These are phyloP conservation scores for Etia nguti DNA, from an alignment of 2,113 vertebrate genomes.

Conservation along the genomic window DNA sequence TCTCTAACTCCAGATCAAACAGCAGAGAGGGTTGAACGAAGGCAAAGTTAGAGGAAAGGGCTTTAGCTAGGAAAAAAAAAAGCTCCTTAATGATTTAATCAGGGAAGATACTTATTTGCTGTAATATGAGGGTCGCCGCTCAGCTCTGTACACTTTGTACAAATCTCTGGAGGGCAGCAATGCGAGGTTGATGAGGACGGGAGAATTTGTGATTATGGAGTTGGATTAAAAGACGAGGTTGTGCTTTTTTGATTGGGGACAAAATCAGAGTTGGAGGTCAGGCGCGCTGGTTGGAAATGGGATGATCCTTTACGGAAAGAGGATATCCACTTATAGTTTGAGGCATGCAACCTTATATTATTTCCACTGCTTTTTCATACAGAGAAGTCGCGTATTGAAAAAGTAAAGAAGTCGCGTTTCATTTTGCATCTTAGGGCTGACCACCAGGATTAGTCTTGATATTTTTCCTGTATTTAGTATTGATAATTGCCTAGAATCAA, in stretches of 20 bases:
- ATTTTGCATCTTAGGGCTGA: background rate
- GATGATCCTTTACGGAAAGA: conserved; percentile 56
- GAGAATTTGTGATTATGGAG: conserved; percentile 60
- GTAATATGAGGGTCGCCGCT: conserved; percentile 35
- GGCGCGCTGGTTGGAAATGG: conserved; percentile 19
- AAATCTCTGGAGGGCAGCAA: background rate
- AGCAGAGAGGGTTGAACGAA: background rate
- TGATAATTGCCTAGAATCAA: background rate
- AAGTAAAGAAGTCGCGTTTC: background rate
- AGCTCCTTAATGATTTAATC: conserved; percentile 77
- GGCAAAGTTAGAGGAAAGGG: conserved; percentile 42
- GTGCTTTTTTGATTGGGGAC: conserved; percentile 67
- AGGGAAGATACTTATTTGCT: conserved; percentile 66
- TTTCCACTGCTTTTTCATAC: background rate
- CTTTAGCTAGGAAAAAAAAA: conserved; percentile 57
- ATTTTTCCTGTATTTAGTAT: background rate
- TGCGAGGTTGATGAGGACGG: conserved; percentile 7
- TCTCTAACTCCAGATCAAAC: conserved; percentile 34
- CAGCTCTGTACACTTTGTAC: conserved; percentile 13
- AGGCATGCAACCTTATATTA: conserved; percentile 5
- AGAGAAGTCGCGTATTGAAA: background rate
- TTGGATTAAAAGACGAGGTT: conserved; percentile 63
- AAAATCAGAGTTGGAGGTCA: conserved; percentile 54
- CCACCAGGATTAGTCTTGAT: background rate
- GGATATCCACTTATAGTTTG: conserved; percentile 22